A percentile compares a stretch with the other conserved stretches of the same genome.
These are phyloP conservation scores for Sebastes reedi DNA, from an alignment of 2,797 vertebrate genomes.

Conservation along the genomic window DNA sequence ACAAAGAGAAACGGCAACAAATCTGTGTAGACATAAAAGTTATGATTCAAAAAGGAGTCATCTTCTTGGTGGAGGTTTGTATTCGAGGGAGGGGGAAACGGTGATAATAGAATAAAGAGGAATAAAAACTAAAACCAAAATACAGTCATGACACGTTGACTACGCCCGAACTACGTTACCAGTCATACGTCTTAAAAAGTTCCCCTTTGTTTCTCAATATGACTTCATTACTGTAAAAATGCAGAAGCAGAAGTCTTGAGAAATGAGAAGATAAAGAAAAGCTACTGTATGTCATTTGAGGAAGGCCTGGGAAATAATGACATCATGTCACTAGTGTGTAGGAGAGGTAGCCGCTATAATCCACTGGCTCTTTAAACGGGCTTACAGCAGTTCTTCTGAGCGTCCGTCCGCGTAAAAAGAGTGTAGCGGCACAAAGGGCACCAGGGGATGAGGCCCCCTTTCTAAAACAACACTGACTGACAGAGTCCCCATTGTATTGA, in stretches of 20 bases:
- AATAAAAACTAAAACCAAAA: conserved; percentile 38
- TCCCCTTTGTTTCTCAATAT: background rate
- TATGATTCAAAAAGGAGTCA: background rate
- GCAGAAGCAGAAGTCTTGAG: conserved; percentile 8
- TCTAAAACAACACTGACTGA: conserved; percentile 83
- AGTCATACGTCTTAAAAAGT: background rate
- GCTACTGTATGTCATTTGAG: background rate
- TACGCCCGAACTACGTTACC: background rate
- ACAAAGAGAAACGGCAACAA: conserved; percentile 34
- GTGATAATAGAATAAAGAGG: conserved; percentile 18
- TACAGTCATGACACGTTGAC: background rate
- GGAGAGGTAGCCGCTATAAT: conserved; percentile 8
- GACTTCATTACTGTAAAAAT: conserved; percentile 22
- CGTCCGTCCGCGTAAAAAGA: conserved; percentile 30
- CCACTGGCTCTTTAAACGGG: conserved; percentile 33
- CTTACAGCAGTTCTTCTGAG: conserved; percentile 36
- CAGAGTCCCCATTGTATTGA: conserved; percentile 80
- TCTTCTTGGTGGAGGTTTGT: background rate
- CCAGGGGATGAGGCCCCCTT: conserved; percentile 75
- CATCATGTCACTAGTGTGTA: background rate
- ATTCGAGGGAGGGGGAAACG: background rate
- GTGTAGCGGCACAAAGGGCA: conserved; percentile 71
- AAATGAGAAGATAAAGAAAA: background rate
- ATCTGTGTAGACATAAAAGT: background rate
- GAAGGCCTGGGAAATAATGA: conserved; percentile 13